phyloP scores from a whole-genome alignment of 1,140 invertebrate species.

The Paraescarpia echinospica region DNA sequence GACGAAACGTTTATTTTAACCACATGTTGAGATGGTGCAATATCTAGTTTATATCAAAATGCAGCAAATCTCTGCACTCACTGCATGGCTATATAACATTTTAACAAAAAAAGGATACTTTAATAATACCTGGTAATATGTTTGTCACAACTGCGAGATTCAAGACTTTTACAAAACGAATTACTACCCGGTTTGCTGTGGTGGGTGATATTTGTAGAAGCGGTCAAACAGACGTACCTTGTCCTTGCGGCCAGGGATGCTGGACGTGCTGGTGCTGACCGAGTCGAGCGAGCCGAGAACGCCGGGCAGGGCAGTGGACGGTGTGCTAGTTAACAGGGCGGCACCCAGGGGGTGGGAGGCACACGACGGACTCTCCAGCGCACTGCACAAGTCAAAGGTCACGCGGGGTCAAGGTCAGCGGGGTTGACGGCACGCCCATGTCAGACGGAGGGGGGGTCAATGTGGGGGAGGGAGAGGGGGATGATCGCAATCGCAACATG shows the following conservation, averaged over 20 bases:
- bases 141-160: too few species aligned
- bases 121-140: too few species aligned
- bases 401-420: background rate
- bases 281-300: background rate
- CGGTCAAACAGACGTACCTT: slow-evolving; percentile 1
- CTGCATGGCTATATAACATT: too few species aligned
- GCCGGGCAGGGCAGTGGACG: background rate
- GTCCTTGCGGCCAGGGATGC: slow-evolving; percentile 12
- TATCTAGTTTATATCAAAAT: too few species aligned
- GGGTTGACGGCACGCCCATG: background rate
- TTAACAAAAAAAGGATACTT: too few species aligned
- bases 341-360: background rate
- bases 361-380: background rate
- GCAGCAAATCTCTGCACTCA: too few species aligned
- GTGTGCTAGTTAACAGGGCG: background rate
- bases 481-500: background rate
- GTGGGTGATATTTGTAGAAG: too few species aligned
- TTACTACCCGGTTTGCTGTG: too few species aligned
- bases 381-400: background rate
- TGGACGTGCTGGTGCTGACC: slow-evolving; percentile 19
- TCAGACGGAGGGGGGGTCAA: background rate
- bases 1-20: too few species aligned
- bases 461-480: background rate
- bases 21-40: too few species aligned
- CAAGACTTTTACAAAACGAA: too few species aligned